Evolutionary conservation across 2,113 vertebrate genomes (phyloP).

Genomic region (Spea bombifrons): DNA sequence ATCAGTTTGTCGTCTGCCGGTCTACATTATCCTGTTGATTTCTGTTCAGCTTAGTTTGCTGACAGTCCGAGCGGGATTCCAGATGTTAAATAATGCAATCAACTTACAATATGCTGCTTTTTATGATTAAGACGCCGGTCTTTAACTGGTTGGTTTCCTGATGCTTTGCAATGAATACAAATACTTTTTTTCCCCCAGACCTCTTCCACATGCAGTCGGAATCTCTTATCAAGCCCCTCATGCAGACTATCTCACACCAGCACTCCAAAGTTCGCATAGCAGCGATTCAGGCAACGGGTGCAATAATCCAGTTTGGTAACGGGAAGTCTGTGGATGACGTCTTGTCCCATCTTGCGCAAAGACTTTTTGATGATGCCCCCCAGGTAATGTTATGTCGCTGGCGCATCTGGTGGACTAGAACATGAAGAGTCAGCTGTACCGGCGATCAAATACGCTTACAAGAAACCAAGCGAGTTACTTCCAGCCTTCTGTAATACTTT

Average conservation of each 20-base stretch:
- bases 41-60: too few relatives aligned
- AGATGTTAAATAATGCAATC: neutral
- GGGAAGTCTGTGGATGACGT: slow-evolving; percentile 86
- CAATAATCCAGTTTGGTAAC: slow-evolving; percentile 79
- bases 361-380: slow-evolving; percentile 88
- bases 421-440: too few relatives aligned
- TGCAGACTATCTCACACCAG: slow-evolving; percentile 88
- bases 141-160: too few relatives aligned
- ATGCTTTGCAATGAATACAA: neutral
- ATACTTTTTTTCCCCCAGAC: slow-evolving; percentile 62
- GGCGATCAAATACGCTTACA: too few relatives aligned
- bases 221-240: slow-evolving; percentile 81
- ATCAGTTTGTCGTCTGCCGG: too few relatives aligned
- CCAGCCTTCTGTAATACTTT: too few relatives aligned
- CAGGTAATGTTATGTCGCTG: slow-evolving; percentile 66
- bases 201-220: slow-evolving; percentile 94
- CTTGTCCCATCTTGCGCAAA: slow-evolving; percentile 87
- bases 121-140: too few relatives aligned
- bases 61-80: too few relatives aligned
- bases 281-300: slow-evolving; percentile 80
- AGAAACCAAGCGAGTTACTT: too few relatives aligned
- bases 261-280: slow-evolving; percentile 86
- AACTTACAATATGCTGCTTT: neutral
- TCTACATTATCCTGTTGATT: too few relatives aligned
- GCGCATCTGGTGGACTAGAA: too few relatives aligned